Conservation (phyloP, 2,888 invertebrate genomes). For the Eutolmus rufibarbis region DNA sequence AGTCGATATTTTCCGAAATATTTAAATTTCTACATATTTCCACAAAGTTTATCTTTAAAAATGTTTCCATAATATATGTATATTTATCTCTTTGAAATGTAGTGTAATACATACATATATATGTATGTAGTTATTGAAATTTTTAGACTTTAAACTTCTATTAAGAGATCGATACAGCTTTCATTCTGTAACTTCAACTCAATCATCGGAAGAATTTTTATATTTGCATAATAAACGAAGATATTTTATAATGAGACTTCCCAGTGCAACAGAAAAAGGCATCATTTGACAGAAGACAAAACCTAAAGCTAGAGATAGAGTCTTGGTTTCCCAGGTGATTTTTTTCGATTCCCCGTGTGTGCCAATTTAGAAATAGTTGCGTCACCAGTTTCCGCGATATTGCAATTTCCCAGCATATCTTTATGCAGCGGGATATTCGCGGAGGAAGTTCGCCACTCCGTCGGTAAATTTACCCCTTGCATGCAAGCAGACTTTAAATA, state of each 20-base stretch:
- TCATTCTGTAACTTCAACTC: too few species aligned
- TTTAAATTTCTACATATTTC: too few species aligned
- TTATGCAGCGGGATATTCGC: background rate
- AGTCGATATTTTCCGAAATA: too few species aligned
- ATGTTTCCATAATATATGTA: too few species aligned
- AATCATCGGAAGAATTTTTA: too few species aligned
- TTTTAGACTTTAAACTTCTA: too few species aligned
- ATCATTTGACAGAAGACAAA: background rate
- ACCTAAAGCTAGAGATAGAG: background rate
- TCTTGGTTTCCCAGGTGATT: background rate
- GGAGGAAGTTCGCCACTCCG: background rate
- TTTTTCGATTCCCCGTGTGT: background rate
- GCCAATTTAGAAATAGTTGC: background rate
- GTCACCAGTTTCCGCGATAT: background rate
- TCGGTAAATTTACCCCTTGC: background rate
- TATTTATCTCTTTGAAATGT: too few species aligned
- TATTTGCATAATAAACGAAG: background rate
- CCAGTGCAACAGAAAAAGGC: background rate
- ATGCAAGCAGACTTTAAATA: background rate
- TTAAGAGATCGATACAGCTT: too few species aligned
- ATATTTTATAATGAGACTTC: background rate
- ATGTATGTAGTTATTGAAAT: too few species aligned
- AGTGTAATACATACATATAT: too few species aligned
- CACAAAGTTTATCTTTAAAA: too few species aligned
- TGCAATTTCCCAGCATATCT: background rate